Base-by-base conservation (phyloP, 2,797 vertebrate genomes). In the Acanthornis magna region DNA sequence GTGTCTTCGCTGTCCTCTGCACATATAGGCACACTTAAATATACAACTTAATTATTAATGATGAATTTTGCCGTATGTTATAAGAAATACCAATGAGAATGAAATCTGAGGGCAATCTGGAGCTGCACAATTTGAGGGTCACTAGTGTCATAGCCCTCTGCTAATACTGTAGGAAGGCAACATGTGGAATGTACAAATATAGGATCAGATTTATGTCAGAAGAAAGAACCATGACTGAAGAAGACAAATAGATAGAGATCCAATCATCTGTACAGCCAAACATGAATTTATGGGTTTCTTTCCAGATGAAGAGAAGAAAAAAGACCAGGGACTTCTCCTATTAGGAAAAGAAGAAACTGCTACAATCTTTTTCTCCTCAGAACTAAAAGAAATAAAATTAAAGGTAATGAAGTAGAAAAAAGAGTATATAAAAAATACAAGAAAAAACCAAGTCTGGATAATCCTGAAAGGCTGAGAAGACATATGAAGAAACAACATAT, bases 101-200 rank as follows among this genome's bases (percentile, higher is more conserved):
- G 91, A 96, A 93, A 79, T 55, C 32, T 91, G 68, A 93, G 55
- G 57, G 58, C 87, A 95, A 88, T 88, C 43, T 92, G 84, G 93
- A 97, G 45, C 66, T 67, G 29, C 73, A 67, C 72, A 91, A 95
- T 96, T 95, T 67, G 14, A 95, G 91, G 80, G 90, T 96, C 89
- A 89, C 13, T 75, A 45, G 55, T 95, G 86, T 93, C 78, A 94
- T 11, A 95, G 81, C 14, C 74, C 89, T 72, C 70, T 95, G 86
- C 67, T 96, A 94, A 95, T 87, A 96, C 20, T 7, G 40, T 75
- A 91, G 91, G 84, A 96, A 78, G 91, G 85, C 81, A 92, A 86
- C 85, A 95, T 40, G 72, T 95, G 67, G 54, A 88, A 91, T 65
- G 75, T 53, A 91, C 81, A 97, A 96, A 97, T 63, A 74, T 23